phyloP scores from a whole-genome alignment of 2,113 vertebrate species.

The Petromus typicus region DNA sequence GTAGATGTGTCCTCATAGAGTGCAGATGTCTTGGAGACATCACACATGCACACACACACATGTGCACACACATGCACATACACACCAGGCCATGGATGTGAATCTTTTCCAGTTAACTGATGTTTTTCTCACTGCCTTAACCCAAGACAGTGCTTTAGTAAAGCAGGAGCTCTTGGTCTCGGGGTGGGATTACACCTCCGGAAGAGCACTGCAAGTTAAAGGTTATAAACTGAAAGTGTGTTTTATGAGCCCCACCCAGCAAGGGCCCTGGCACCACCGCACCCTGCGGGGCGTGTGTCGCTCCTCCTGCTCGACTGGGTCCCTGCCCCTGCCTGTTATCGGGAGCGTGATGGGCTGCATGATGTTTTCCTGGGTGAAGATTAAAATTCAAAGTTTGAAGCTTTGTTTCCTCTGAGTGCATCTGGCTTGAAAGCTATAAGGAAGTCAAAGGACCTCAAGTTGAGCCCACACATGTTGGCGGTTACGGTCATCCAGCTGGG shows the following conservation, averaged over 20 bases:
- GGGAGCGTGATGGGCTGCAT: background rate
- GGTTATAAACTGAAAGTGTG: background rate
- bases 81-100: background rate
- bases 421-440: background rate
- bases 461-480: background rate
- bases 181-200: no score
- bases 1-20: slow-evolving; percentile 6
- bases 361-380: background rate
- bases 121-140: slow-evolving; percentile 41
- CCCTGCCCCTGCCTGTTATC: background rate
- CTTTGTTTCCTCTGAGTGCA: background rate
- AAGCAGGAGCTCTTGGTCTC: background rate
- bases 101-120: slow-evolving; percentile 38
- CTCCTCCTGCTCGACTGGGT: background rate
- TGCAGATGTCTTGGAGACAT: background rate
- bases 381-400: background rate
- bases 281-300: no score
- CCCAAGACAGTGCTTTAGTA: background rate
- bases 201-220: background rate
- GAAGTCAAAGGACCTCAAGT: background rate
- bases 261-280: background rate
- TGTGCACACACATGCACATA: background rate
- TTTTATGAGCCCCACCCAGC: background rate
- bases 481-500: background rate
- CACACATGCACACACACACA: background rate